Evolutionary conservation across 2,113 vertebrate species (phyloP).

Genomic region (Vidua chalybeata): DNA sequence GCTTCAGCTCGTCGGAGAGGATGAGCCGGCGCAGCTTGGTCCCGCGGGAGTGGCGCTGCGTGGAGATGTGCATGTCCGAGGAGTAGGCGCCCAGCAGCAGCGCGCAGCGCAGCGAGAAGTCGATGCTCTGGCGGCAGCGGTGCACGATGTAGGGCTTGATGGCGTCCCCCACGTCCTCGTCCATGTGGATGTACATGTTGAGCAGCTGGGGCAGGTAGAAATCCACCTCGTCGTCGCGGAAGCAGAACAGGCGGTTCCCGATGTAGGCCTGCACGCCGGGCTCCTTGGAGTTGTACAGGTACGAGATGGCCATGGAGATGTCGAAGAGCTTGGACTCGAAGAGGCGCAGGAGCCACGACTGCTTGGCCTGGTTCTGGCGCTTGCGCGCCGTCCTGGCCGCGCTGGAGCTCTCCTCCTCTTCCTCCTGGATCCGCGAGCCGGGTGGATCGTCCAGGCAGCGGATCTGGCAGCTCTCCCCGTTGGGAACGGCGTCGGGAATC

Average conservation of each 20-base stretch:
- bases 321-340: slow-evolving; percentile 97
- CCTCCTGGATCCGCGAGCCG: slow-evolving; percentile 64
- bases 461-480: slow-evolving; percentile 62
- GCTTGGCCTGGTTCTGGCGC: slow-evolving; percentile 87
- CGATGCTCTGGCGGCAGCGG: slow-evolving; percentile 94
- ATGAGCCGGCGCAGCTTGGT: slow-evolving; percentile 92
- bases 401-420: slow-evolving; percentile 68
- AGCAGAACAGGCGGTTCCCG: slow-evolving; percentile 93
- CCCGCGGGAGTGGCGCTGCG: slow-evolving; percentile 90
- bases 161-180: slow-evolving; percentile 93
- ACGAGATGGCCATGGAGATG: slow-evolving; percentile 97
- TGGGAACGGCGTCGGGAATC: not conserved
- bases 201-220: slow-evolving; percentile 96
- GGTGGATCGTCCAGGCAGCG: slow-evolving; percentile 47
- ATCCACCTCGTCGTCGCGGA: slow-evolving; percentile 88
- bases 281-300: slow-evolving; percentile 95
- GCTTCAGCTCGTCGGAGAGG: slow-evolving; percentile 93
- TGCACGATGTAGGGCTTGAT: slow-evolving; percentile 97
- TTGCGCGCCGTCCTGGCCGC: slow-evolving; percentile 76
- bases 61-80: slow-evolving; percentile 98
- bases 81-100: slow-evolving; percentile 93
- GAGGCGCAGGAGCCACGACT: slow-evolving; percentile 93
- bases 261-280: slow-evolving; percentile 97
- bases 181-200: slow-evolving; percentile 99
- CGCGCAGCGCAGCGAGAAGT: slow-evolving; percentile 91